phyloP scores from a whole-genome alignment of 2,888 invertebrate species.

The Panorpa germanica region DNA sequence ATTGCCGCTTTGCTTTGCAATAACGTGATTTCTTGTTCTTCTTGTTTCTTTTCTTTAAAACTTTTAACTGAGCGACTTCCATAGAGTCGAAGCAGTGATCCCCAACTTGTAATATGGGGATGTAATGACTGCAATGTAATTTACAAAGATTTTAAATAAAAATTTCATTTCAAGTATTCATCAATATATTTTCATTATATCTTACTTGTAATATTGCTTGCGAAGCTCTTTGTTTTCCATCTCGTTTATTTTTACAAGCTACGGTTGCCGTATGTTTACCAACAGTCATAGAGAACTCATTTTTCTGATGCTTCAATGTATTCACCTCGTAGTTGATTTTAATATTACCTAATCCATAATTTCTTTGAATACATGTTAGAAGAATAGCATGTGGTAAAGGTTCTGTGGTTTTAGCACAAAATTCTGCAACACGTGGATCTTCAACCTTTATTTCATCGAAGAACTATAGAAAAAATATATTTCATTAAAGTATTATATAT shows the following conservation, averaged over 20 bases:
- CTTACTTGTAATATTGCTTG: constrained; percentile 75
- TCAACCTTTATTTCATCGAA: constrained; percentile 87
- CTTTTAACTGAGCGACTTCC: constrained; percentile 81
- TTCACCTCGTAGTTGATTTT: constrained; percentile 75
- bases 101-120: constrained; percentile 90
- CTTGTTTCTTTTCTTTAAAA: constrained; percentile 79
- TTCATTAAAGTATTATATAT: background rate
- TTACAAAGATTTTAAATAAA: background rate
- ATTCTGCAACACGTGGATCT: constrained; percentile 85
- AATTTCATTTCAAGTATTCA: constrained; percentile 4
- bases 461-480: constrained; percentile 29
- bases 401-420: constrained; percentile 92
- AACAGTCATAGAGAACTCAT: constrained; percentile 87
- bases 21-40: constrained; percentile 82
- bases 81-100: constrained; percentile 80
- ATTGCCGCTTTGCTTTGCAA: constrained; percentile 75
- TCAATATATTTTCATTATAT: constrained; percentile 5
- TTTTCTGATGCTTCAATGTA: constrained; percentile 75
- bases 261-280: constrained; percentile 84
- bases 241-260: constrained; percentile 87
- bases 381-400: constrained; percentile 88
- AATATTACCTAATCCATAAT: constrained; percentile 80
- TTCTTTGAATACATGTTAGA: constrained; percentile 77
- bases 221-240: constrained; percentile 90
- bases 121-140: constrained; percentile 47